Conservation (phyloP, 2,113 vertebrate genomes). For the Platysternon megacephalum region DNA sequence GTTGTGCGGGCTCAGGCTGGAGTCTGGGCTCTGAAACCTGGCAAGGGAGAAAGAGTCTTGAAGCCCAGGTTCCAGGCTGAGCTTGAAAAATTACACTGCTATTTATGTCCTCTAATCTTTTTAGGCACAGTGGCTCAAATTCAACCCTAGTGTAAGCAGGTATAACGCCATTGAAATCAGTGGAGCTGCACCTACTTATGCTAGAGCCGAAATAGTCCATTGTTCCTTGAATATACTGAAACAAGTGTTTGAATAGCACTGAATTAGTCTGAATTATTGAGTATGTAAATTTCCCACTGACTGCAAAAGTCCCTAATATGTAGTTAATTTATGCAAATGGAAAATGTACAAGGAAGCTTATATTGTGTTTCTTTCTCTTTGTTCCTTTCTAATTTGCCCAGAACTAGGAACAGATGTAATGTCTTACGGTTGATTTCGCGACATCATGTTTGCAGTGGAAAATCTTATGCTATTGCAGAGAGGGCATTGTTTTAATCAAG, state of each 20-base stretch:
- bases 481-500: neutral
- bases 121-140: neutral
- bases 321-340: neutral
- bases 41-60: neutral
- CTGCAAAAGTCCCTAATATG: neutral
- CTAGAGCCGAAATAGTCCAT: neutral
- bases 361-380: neutral
- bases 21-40: neutral
- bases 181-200: neutral
- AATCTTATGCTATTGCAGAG: neutral
- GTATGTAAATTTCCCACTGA: neutral
- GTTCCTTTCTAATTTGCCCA: fast-evolving
- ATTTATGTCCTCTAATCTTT: neutral
- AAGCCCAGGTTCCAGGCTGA: neutral
- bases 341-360: neutral
- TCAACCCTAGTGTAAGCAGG: neutral
- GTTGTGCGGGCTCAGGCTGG: neutral
- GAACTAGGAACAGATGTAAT: neutral
- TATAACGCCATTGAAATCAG: neutral
- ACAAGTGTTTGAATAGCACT: neutral
- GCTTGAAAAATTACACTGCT: neutral
- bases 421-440: neutral
- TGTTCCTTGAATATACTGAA: neutral
- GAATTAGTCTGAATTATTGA: neutral
- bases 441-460: neutral